A percentile compares a stretch with the other conserved stretches of the same genome.
Evolutionary conservation across 2,888 invertebrate species (phyloP).

Genomic region (Microctonus hyperodae): DNA sequence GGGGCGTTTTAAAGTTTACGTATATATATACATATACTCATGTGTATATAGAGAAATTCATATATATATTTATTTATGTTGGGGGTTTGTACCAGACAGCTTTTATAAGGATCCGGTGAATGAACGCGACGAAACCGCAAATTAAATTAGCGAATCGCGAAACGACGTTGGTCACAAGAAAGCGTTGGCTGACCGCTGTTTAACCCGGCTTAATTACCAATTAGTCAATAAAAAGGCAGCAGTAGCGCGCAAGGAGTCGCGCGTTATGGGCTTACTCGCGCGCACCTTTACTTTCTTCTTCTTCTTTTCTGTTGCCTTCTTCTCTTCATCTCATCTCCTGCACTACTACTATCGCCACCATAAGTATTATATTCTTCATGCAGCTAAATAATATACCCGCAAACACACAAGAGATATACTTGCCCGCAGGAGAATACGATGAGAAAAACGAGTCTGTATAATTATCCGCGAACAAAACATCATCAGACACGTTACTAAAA

Average conservation of each 20-base stretch:
- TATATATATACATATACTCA: neutral
- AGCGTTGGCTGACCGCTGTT: slow-evolving; percentile 59
- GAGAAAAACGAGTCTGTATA: slow-evolving; percentile 56
- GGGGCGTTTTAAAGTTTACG: neutral
- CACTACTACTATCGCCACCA: slow-evolving; percentile 27
- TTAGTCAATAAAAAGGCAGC: slow-evolving; percentile 57
- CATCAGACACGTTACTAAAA: slow-evolving; percentile 50
- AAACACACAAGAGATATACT: slow-evolving; percentile 6
- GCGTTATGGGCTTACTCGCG: slow-evolving; percentile 44
- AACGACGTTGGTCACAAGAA: slow-evolving; percentile 55
- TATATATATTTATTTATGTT: too few species aligned
- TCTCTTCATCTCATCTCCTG: neutral
- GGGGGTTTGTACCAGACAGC: neutral
- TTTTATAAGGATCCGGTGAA: slow-evolving; percentile 29
- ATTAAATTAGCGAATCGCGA: slow-evolving; percentile 60
- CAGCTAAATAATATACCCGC: neutral
- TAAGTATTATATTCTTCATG: neutral
- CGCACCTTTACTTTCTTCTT: slow-evolving; percentile 32
- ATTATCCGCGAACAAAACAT: slow-evolving; percentile 59
- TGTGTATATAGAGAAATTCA: too few species aligned
- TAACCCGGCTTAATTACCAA: slow-evolving; percentile 61
- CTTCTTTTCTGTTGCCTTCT: slow-evolving; percentile 31
- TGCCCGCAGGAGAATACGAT: slow-evolving; percentile 47
- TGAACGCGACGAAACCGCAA: slow-evolving; percentile 60
- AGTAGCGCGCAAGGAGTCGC: slow-evolving; percentile 46